A percentile compares a stretch with the other conserved stretches of the same genome.
phyloP scores from a whole-genome alignment of 1,140 invertebrate genomes.

The Camponotus floridanus region DNA sequence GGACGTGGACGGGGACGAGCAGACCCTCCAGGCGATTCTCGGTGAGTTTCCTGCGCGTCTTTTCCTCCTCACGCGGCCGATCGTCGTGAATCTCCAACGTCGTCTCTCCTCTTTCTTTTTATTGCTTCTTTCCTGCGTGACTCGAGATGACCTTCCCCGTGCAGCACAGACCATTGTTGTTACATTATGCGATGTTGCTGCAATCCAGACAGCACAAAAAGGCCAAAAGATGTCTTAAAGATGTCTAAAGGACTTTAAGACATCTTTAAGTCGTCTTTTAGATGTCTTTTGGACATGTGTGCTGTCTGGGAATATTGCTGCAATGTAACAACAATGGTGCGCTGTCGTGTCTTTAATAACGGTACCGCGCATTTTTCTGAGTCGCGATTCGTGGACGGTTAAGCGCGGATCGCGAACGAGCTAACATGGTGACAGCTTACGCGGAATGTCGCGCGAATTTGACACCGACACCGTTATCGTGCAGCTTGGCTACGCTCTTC shows the following conservation, averaged over 20 bases:
- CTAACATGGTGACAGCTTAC: slow-evolving; percentile 56
- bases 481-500: background rate
- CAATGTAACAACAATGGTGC: no score
- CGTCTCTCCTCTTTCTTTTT: background rate
- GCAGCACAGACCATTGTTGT: no score
- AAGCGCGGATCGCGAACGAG: slow-evolving; percentile 1
- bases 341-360: background rate
- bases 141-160: background rate
- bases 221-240: no score
- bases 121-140: background rate
- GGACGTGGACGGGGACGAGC: slow-evolving; percentile 85
- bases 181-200: no score
- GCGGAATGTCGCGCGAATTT: slow-evolving; percentile 61
- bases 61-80: background rate
- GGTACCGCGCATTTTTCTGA: slow-evolving; percentile 34
- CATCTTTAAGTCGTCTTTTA: no score
- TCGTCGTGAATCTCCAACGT: no score
- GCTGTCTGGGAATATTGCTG: no score
- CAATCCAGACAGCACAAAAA: no score
- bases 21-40: slow-evolving; percentile 85
- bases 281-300: no score
- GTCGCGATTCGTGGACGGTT: background rate
- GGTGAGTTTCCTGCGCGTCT: slow-evolving; percentile 73
- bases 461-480: slow-evolving; percentile 56
- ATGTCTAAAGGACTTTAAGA: no score